These are phyloP conservation scores for Timema cristinae DNA, from an alignment of 2,888 invertebrate genomes.

Conservation along the genomic window DNA sequence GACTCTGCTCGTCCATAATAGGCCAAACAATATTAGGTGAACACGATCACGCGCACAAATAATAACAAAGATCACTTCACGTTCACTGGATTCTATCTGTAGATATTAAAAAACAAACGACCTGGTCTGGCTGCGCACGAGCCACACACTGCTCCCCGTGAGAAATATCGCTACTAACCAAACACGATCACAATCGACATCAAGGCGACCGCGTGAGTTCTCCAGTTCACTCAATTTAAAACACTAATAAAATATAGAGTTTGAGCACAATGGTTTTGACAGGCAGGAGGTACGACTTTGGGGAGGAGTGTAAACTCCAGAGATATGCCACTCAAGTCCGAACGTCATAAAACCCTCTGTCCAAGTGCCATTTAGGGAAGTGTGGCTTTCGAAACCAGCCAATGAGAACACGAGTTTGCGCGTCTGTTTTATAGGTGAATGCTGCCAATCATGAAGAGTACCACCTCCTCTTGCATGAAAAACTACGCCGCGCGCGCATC, in stretches of 20 bases:
- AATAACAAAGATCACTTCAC: constrained; percentile 13
- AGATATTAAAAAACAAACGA: background rate
- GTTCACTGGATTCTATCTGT: constrained; percentile 6
- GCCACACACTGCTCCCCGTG: background rate
- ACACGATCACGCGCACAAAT: constrained; percentile 16
- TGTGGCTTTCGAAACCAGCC: constrained; percentile 36
- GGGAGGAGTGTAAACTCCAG: constrained; percentile 33
- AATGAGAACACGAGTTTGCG: constrained; percentile 36
- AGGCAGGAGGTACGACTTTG: constrained; percentile 32
- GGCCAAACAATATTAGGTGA: background rate
- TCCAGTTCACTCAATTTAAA: constrained; percentile 20
- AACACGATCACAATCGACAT: constrained; percentile 20
- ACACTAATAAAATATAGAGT: constrained; percentile 30
- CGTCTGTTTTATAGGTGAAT: constrained; percentile 34
- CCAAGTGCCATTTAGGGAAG: constrained; percentile 38
- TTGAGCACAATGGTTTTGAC: constrained; percentile 31
- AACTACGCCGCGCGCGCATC: constrained; percentile 17
- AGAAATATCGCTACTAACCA: constrained; percentile 11
- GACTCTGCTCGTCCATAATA: constrained; percentile 72
- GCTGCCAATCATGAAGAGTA: constrained; percentile 35
- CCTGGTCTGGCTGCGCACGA: constrained; percentile 8
- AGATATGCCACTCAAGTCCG: constrained; percentile 35
- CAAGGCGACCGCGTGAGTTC: constrained; percentile 26
- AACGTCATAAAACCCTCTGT: constrained; percentile 38
- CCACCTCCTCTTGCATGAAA: constrained; percentile 28